These are phyloP conservation scores for Drosophila lacteicornis DNA, from an alignment of 1,140 invertebrate genomes.

Conservation along the genomic window DNA sequence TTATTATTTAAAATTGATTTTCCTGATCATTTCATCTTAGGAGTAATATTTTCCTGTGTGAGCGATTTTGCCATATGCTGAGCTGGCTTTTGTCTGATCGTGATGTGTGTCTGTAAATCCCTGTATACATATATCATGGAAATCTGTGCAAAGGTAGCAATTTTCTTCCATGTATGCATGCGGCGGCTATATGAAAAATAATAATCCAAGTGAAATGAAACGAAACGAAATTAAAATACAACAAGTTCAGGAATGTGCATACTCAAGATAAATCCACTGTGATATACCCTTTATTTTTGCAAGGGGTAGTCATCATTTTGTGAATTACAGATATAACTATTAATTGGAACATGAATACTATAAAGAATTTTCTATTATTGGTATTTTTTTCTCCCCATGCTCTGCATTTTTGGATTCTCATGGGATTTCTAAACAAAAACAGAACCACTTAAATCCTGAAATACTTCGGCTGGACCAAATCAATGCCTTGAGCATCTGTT, in stretches of 20 bases:
- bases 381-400: too few species aligned
- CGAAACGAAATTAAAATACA: conserved; percentile 64
- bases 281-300: conserved; percentile 52
- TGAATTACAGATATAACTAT: too few species aligned
- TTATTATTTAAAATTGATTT: background rate
- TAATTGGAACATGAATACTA: too few species aligned
- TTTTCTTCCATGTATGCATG: conserved; percentile 70
- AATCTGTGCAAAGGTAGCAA: conserved; percentile 80
- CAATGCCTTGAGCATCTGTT: conserved; percentile 22
- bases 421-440: background rate
- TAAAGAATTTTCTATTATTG: too few species aligned
- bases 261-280: conserved; percentile 63
- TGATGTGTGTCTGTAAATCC: conserved; percentile 64
- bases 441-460: background rate
- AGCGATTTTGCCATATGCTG: conserved; percentile 67
- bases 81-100: conserved; percentile 76
- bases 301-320: background rate
- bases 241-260: conserved; percentile 72
- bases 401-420: background rate
- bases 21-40: background rate
- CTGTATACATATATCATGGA: conserved; percentile 15
- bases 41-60: background rate
- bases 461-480: background rate
- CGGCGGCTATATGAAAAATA: conserved; percentile 62
- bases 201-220: conserved; percentile 69